These are phyloP conservation scores for Ginglymostoma cirratum DNA, from an alignment of 2,113 vertebrate species.

Conservation along the genomic window DNA sequence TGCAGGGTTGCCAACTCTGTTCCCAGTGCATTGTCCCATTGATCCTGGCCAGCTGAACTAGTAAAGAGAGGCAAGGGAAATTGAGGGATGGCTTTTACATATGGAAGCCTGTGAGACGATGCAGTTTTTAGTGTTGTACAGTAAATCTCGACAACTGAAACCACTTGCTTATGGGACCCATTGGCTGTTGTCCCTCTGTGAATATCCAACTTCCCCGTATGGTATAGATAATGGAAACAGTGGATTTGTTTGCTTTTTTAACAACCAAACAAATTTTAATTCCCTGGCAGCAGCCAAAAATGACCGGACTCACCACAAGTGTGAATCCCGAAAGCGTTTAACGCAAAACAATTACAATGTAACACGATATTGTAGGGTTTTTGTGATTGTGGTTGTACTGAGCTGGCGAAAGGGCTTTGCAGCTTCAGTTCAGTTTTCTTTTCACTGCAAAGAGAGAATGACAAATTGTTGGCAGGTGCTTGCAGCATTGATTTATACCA, in stretches of 20 bases:
- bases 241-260: neutral
- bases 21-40: neutral
- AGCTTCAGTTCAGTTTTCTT: neutral
- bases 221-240: neutral
- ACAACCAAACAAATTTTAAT: neutral
- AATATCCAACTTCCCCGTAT: conserved; percentile 12
- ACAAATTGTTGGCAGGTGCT: conserved; percentile 1
- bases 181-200: neutral
- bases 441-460: neutral
- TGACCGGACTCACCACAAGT: no score
- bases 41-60: neutral
- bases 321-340: neutral
- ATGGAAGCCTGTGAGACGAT: neutral
- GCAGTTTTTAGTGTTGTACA: neutral
- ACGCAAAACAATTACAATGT: neutral
- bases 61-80: conserved; percentile 5
- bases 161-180: conserved; percentile 2
- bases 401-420: neutral
- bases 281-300: neutral
- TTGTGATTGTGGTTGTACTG: neutral
- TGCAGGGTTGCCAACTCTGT: neutral
- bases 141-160: neutral
- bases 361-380: neutral
- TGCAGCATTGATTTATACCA: neutral
- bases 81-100: conserved; percentile 19